These are phyloP conservation scores for Microchrysa polita DNA, from an alignment of 2,888 invertebrate genomes.

Conservation along the genomic window DNA sequence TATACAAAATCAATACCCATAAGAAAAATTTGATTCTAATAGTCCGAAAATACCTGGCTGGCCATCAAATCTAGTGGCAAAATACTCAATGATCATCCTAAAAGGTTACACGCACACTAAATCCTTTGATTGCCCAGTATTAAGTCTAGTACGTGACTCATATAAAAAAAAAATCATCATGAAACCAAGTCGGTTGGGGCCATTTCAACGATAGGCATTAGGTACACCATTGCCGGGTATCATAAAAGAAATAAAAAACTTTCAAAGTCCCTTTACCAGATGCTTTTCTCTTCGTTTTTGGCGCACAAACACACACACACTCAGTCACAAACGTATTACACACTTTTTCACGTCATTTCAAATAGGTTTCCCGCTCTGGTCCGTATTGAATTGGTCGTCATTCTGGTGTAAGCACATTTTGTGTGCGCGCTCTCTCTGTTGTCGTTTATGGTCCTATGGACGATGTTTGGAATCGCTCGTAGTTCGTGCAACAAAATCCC, in stretches of 20 bases:
- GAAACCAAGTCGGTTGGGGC: constrained; percentile 24
- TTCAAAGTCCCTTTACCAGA: constrained; percentile 31
- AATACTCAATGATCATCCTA: constrained; percentile 43
- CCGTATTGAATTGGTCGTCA: too few relatives aligned
- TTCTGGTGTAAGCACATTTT: too few relatives aligned
- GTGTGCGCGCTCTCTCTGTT: too few relatives aligned
- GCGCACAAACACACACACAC: too few relatives aligned
- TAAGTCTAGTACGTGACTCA: constrained; percentile 41
- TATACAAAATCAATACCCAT: constrained; percentile 7
- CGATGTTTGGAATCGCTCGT: background rate
- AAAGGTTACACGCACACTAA: constrained; percentile 45
- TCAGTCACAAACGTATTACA: too few relatives aligned
- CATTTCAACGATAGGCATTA: constrained; percentile 22
- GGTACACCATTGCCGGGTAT: constrained; percentile 1
- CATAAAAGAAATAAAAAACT: constrained; percentile 43
- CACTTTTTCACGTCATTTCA: too few relatives aligned
- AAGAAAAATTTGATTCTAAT: constrained; percentile 18
- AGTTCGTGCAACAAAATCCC: background rate
- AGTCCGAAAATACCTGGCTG: constrained; percentile 26
- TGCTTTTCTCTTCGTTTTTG: constrained; percentile 33
- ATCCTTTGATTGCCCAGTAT: constrained; percentile 42
- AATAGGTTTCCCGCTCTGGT: too few relatives aligned
- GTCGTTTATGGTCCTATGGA: too few relatives aligned
- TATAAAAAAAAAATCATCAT: too few relatives aligned
- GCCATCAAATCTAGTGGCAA: constrained; percentile 42